Evolutionary conservation across 2,888 invertebrate genomes (phyloP).

Genomic region (Hirtodrosophila cameraria): DNA sequence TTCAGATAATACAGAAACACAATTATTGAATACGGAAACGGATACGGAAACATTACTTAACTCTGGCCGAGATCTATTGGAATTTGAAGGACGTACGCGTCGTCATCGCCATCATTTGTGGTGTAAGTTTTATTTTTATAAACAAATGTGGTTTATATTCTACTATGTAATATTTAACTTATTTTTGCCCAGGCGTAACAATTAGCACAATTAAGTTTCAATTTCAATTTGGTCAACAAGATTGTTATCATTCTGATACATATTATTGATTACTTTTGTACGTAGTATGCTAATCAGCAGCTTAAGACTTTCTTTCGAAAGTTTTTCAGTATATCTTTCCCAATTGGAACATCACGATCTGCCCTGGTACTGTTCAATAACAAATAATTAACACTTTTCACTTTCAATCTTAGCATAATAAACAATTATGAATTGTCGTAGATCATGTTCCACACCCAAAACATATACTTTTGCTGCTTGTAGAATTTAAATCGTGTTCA

Average conservation of each 20-base stretch:
- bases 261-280: slow-evolving; percentile 6
- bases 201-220: slow-evolving; percentile 36
- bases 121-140: slow-evolving; percentile 50
- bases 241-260: slow-evolving; percentile 30
- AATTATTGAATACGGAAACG: slow-evolving; percentile 34
- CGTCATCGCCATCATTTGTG: slow-evolving; percentile 69
- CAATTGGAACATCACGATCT: slow-evolving; percentile 74
- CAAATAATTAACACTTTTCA: slow-evolving; percentile 81
- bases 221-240: slow-evolving; percentile 16
- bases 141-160: background rate
- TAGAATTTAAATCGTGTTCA: slow-evolving; percentile 29
- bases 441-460: slow-evolving; percentile 27
- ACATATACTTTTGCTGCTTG: background rate
- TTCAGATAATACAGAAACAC: slow-evolving; percentile 28
- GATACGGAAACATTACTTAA: slow-evolving; percentile 42
- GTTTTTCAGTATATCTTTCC: slow-evolving; percentile 45
- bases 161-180: slow-evolving; percentile 24
- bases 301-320: slow-evolving; percentile 64
- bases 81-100: slow-evolving; percentile 72
- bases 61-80: slow-evolving; percentile 61
- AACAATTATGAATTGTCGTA: slow-evolving; percentile 50
- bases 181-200: slow-evolving; percentile 23
- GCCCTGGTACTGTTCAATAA: slow-evolving; percentile 32
- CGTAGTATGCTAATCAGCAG: slow-evolving; percentile 42
- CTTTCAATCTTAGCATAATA: slow-evolving; percentile 66